These are phyloP conservation scores for Volucella inflata DNA, from an alignment of 2,888 invertebrate genomes.

Conservation along the genomic window DNA sequence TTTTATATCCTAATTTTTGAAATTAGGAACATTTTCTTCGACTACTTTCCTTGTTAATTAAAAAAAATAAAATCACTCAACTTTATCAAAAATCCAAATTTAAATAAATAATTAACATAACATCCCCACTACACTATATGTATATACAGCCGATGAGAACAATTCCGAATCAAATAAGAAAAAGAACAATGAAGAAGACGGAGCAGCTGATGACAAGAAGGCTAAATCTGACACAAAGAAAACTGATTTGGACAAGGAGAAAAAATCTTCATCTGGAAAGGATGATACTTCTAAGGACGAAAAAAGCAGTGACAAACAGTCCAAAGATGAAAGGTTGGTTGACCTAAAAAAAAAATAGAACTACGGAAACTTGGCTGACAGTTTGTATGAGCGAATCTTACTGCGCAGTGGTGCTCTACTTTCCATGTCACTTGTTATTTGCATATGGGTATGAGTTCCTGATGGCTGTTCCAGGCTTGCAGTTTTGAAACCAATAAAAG, in stretches of 20 bases:
- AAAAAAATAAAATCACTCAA: conserved; percentile 42
- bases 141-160: conserved; percentile 68
- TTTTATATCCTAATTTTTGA: conserved; percentile 18
- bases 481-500: background rate
- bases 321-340: conserved; percentile 85
- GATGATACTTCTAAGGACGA: conserved; percentile 82
- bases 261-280: conserved; percentile 77
- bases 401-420: background rate
- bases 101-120: conserved; percentile 56
- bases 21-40: conserved; percentile 42
- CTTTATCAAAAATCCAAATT: conserved; percentile 47
- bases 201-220: conserved; percentile 58
- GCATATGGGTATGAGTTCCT: too few species aligned
- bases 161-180: conserved; percentile 60
- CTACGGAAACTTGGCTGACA: conserved; percentile 19
- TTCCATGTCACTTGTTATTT: too few species aligned
- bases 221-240: conserved; percentile 62
- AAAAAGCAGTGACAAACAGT: conserved; percentile 85
- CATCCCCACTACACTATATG: conserved; percentile 61
- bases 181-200: conserved; percentile 73
- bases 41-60: conserved; percentile 30
- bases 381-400: conserved; percentile 27
- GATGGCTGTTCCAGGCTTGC: too few species aligned
- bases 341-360: conserved; percentile 77
- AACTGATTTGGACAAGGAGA: conserved; percentile 77